Evolutionary conservation across 2,797 vertebrate species (phyloP).

Genomic region (Synaphobranchus kaupii): DNA sequence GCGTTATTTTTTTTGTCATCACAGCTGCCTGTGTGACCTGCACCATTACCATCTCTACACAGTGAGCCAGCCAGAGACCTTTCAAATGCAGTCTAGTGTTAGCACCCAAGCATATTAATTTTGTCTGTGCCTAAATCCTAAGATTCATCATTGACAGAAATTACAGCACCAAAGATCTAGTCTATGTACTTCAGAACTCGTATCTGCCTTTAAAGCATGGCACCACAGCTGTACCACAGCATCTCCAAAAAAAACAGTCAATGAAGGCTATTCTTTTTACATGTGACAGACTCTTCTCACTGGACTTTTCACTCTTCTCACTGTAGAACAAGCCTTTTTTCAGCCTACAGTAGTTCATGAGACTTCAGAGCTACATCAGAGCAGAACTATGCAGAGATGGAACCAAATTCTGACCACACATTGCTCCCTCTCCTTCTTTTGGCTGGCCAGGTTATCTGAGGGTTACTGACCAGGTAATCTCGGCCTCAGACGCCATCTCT

Average conservation of each 20-base stretch:
- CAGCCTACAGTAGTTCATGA: no score
- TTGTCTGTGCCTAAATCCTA: background rate
- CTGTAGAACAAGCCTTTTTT: no score
- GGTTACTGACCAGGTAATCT: no score
- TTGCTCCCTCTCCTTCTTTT: no score
- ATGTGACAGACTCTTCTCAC: no score
- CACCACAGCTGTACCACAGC: background rate
- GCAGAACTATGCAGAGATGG: no score
- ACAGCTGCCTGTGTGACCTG: background rate
- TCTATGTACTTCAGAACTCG: background rate
- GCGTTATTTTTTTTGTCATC: background rate
- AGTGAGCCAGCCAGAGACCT: slow-evolving; percentile 2
- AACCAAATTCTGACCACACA: background rate
- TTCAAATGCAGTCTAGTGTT: slow-evolving; percentile 15
- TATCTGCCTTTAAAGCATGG: background rate
- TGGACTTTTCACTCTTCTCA: no score
- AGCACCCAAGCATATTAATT: background rate
- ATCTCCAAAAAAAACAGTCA: no score
- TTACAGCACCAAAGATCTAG: background rate
- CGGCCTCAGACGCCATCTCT: no score
- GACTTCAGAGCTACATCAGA: no score
- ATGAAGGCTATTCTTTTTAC: no score
- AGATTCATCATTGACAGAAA: background rate
- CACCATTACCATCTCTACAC: slow-evolving; percentile 20
- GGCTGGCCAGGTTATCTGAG: no score